A percentile compares a stretch with the other conserved stretches of the same genome.
These are phyloP conservation scores for Aleiodes sp. DNA, from an alignment of 1,140 invertebrate genomes.

Conservation along the genomic window DNA sequence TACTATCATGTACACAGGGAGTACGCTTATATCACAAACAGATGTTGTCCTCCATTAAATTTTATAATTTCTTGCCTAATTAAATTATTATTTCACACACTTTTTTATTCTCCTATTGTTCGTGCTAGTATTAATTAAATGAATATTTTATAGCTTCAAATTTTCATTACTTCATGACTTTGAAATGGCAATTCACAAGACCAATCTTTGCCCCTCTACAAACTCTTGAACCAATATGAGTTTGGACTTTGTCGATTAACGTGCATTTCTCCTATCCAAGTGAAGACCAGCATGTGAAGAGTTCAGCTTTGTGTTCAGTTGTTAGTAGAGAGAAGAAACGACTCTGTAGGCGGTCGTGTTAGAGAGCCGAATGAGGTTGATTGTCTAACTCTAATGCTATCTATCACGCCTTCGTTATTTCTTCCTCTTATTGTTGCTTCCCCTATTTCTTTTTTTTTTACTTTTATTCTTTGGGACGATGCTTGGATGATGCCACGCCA, in stretches of 20 bases:
- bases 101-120: neutral
- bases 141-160: no score
- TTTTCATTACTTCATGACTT: neutral
- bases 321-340: slow-evolving; percentile 11
- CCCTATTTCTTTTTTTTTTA: neutral
- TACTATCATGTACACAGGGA: neutral
- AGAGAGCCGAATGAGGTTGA: slow-evolving; percentile 42
- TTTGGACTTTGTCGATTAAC: slow-evolving; percentile 55
- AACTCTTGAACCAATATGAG: slow-evolving; percentile 38
- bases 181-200: no score
- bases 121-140: no score
- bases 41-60: slow-evolving; percentile 4
- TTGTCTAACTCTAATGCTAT: slow-evolving; percentile 56
- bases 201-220: no score
- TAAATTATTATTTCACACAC: neutral
- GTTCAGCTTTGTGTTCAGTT: slow-evolving; percentile 15
- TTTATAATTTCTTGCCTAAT: neutral
- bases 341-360: slow-evolving; percentile 11
- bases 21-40: slow-evolving; percentile 8
- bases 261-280: slow-evolving; percentile 21
- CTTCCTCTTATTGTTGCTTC: slow-evolving; percentile 36
- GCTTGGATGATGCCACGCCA: slow-evolving; percentile 42
- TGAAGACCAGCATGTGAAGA: slow-evolving; percentile 29
- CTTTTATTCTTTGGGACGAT: slow-evolving; percentile 18
- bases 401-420: slow-evolving; percentile 57